A percentile compares a stretch with the other conserved stretches of the same genome.
Evolutionary conservation across 2,113 vertebrate species (phyloP).

Genomic region (Sus scrofa): T2T-Sscrofa CM000813.6:145790001-145790500

Average conservation of each 20-base stretch:
- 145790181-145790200: background rate
- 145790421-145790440: background rate
- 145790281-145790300: conserved; percentile 43
- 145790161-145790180: rapidly evolving
- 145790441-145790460: conserved; percentile 2
- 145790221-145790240: background rate
- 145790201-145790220: background rate
- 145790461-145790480: background rate
- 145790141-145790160: rapidly evolving
- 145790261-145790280: background rate
- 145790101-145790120: background rate
- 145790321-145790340: background rate
- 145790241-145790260: background rate
- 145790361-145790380: background rate
- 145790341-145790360: background rate
- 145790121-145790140: background rate
- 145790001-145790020: background rate
- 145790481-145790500: background rate
- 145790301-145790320: background rate
- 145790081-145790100: background rate
- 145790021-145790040: background rate
- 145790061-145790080: rapidly evolving
- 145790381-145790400: background rate
- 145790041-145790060: background rate
- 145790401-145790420: background rate